Evolutionary conservation across 2,888 invertebrate genomes (phyloP).

Genomic region (Gasteruption jaculator): DNA sequence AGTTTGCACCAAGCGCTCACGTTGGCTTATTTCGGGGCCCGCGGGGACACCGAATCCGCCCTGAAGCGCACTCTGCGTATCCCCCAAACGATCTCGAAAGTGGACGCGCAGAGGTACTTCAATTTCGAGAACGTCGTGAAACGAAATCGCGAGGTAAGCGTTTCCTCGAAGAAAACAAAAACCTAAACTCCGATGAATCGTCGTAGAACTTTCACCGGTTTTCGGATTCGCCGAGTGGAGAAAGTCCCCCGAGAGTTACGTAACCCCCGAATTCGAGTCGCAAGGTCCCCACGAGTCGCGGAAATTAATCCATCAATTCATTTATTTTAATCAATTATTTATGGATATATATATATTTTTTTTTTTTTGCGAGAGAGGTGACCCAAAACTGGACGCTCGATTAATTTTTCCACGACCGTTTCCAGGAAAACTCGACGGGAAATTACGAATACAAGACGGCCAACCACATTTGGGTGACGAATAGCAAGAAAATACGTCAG

Average conservation of each 20-base stretch:
- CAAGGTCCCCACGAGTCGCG: no score
- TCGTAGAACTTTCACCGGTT: background rate
- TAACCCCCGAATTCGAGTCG: no score
- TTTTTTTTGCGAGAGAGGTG: no score
- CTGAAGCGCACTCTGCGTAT: slow-evolving; percentile 63
- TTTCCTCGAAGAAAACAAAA: no score
- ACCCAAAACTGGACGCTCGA: no score
- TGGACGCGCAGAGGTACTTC: slow-evolving; percentile 70
- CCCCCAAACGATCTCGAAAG: slow-evolving; percentile 61
- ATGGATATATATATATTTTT: no score
- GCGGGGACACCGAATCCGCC: slow-evolving; percentile 65
- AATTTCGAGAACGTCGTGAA: slow-evolving; percentile 65
- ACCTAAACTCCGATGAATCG: no score
- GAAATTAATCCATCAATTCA: no score
- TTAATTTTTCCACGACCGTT: slow-evolving; percentile 6
- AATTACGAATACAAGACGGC: slow-evolving; percentile 72
- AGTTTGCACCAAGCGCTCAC: slow-evolving; percentile 77
- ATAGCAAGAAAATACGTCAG: slow-evolving; percentile 57
- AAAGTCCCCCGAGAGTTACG: no score
- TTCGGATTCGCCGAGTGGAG: no score
- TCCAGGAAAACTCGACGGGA: slow-evolving; percentile 51
- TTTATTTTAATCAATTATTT: no score
- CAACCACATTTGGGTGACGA: slow-evolving; percentile 71
- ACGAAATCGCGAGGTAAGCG: slow-evolving; percentile 23
- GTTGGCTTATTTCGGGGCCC: slow-evolving; percentile 74